Conservation (phyloP, 2,888 invertebrate genomes). For the Lordiphosa andalusiaca region DNA sequence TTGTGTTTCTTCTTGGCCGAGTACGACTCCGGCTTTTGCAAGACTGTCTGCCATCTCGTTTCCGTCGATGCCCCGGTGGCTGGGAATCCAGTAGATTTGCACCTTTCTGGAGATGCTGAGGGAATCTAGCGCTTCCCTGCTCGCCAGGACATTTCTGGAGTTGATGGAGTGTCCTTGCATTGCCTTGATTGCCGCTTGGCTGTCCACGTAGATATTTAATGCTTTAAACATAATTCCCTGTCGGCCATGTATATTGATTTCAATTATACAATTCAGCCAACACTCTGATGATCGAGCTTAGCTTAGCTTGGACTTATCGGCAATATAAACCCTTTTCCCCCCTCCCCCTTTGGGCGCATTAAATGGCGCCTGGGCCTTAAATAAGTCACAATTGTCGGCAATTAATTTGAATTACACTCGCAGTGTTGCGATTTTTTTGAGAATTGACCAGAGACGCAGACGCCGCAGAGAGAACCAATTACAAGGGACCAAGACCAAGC, state of each 20-base stretch:
- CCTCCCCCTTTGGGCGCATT: constrained; percentile 21
- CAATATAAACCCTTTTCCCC: constrained; percentile 1
- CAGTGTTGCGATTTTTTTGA: constrained; percentile 67
- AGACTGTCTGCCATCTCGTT: too few species aligned
- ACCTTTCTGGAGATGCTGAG: too few species aligned
- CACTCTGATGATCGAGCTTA: neutral
- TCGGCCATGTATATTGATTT: constrained; percentile 26
- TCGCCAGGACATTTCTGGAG: too few species aligned
- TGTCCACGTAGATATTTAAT: too few species aligned
- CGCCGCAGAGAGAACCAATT: constrained; percentile 49
- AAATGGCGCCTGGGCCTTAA: constrained; percentile 70
- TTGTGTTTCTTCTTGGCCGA: too few species aligned
- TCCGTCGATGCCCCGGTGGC: too few species aligned
- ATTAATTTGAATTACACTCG: constrained; percentile 72
- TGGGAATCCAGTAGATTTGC: too few species aligned
- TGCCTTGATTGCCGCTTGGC: too few species aligned
- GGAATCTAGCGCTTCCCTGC: too few species aligned
- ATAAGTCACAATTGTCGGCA: constrained; percentile 71
- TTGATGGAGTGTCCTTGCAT: too few species aligned
- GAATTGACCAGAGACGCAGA: constrained; percentile 29
- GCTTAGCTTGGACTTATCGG: too few species aligned
- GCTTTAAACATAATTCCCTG: neutral
- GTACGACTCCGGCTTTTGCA: too few species aligned
- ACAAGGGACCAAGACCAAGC: constrained; percentile 45
- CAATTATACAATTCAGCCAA: constrained; percentile 25